Evolutionary conservation across 2,797 vertebrate species (phyloP).

Genomic region (Sebastes baramenuke): DNA sequence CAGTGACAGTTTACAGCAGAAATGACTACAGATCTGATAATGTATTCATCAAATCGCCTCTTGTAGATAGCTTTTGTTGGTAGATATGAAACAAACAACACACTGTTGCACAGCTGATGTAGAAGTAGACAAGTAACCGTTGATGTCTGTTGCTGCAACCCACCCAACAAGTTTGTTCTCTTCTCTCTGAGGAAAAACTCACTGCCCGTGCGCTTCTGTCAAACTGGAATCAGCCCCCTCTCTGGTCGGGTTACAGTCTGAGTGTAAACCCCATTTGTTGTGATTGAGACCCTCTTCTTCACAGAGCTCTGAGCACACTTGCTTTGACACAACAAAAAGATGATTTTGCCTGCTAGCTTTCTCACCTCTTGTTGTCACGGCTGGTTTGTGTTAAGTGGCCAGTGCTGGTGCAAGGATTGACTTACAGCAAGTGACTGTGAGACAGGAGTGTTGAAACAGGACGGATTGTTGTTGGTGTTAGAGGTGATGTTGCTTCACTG

Average conservation of each 20-base stretch:
- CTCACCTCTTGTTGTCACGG: constrained; percentile 56
- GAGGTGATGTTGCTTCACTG: constrained; percentile 29
- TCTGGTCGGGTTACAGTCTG: constrained; percentile 15
- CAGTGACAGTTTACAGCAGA: constrained; percentile 1
- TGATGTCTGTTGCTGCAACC: constrained; percentile 47
- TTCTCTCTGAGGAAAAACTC: constrained; percentile 12
- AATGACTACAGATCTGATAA: not conserved
- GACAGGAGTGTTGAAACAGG: constrained; percentile 33
- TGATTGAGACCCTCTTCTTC: constrained; percentile 65
- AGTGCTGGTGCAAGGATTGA: constrained; percentile 7
- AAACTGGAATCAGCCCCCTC: constrained; percentile 3
- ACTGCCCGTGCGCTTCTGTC: constrained; percentile 10
- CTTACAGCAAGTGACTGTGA: constrained; percentile 36
- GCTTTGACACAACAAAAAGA: constrained; percentile 67
- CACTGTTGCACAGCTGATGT: not conserved
- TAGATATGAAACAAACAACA: constrained; percentile 46
- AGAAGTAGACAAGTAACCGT: constrained; percentile 32
- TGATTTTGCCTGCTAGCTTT: constrained; percentile 66
- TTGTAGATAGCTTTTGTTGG: constrained; percentile 7
- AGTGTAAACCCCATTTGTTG: constrained; percentile 48
- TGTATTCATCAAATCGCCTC: constrained; percentile 36
- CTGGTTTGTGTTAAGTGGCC: constrained; percentile 58
- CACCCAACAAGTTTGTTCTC: constrained; percentile 50
- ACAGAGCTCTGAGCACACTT: constrained; percentile 32
- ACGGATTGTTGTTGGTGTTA: constrained; percentile 23